Evolutionary conservation across 1,140 invertebrate species (phyloP), one percentile per base, ranked within the genome.

Genomic region (Harpegnathos saltator): DNA sequence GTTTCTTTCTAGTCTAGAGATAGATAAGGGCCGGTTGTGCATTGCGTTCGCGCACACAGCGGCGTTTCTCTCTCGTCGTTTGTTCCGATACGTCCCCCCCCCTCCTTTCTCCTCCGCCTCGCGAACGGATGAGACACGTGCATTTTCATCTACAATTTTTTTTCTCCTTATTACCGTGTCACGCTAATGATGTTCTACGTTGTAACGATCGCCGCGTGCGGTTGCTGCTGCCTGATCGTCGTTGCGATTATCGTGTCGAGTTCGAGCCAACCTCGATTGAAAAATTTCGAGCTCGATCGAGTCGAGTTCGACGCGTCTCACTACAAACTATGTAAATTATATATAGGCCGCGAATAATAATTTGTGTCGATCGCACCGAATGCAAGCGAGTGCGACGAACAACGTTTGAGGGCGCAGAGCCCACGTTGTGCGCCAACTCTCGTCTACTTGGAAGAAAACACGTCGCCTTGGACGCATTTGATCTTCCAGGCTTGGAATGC

Each of bases 1-100:
- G 89, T 85, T 89, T 90, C 89, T 90, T 92, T 92, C 92, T 93
- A 93, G 91, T 93, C 92, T 91, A 92, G 90, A 91, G 89, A 91
- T 89, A 87, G 87, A 90, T 84, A 84, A 82, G 86, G 90, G 89
- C 83, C 86, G 38, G 86, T 88, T 74, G 77, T 83, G 89, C 7
- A 9, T 89, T 83, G 80, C 77, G 66, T 83, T 62, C 38, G 9
- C 38, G 71, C 65, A 66, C 81, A 82, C 58, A 86, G 85, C 75
- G 81, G 80, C 77, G 61, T 85, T 85, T 82, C 77, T 77, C 82
- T 84, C 75, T 88, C 71, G 50, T 80, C 48, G 33, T 85, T 88
- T 74, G 58, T 80, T 84, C 75, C 77, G 24, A 50, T 56, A 33
- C 48, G 7, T 38, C 26, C 29, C 9, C 38, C 38, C 33, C 33